phyloP scores from a whole-genome alignment of 2,113 vertebrate genomes.

The Ciconia boyciana region DNA sequence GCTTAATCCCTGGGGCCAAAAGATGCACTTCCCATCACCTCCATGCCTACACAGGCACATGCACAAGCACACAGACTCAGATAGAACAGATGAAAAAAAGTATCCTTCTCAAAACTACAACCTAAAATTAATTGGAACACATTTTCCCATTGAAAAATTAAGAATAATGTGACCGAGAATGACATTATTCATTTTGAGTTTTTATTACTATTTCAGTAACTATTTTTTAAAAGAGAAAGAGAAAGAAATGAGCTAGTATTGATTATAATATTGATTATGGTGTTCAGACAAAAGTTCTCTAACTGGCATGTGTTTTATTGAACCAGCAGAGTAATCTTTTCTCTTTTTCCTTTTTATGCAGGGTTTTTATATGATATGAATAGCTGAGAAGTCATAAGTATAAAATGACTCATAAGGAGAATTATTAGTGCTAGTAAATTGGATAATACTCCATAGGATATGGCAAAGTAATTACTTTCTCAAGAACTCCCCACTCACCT shows the following conservation, averaged over 20 bases:
- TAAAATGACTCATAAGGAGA: not conserved
- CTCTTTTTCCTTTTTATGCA: not conserved
- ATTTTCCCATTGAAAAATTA: not conserved
- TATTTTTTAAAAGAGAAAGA: not conserved
- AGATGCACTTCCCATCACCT: not conserved
- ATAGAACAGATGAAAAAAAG: not conserved
- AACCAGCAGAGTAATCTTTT: not conserved
- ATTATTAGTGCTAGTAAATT: slow-evolving; percentile 11
- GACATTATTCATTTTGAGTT: not conserved
- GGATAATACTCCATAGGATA: not conserved
- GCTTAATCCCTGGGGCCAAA: not conserved
- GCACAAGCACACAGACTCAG: not conserved
- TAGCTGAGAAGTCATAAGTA: not conserved
- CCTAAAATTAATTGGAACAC: not conserved
- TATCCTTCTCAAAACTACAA: not conserved
- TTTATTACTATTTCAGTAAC: not conserved
- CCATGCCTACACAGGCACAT: not conserved
- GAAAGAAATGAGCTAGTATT: not conserved
- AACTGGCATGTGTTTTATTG: not conserved
- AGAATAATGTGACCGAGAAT: not conserved
- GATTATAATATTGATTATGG: not conserved
- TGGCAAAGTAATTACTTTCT: not conserved
- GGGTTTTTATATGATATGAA: not conserved
- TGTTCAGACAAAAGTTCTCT: not conserved
- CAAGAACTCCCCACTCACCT: not conserved